Evolutionary conservation across 2,888 invertebrate genomes (phyloP).

Genomic region (Brachycybe producta): DNA sequence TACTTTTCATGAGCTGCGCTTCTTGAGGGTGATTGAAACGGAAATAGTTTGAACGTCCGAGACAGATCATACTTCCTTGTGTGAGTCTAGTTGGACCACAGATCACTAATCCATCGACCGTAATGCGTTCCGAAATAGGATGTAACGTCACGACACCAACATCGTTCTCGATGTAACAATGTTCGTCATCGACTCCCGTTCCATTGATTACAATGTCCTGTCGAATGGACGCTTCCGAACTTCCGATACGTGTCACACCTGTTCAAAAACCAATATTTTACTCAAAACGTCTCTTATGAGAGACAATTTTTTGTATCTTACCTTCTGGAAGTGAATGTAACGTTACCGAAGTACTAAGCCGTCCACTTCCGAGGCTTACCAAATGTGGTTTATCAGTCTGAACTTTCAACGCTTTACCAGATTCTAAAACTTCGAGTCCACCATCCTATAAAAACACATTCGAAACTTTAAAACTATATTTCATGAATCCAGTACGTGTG

Average conservation of each 20-base stretch:
- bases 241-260: constrained; percentile 73
- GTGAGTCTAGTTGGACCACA: constrained; percentile 58
- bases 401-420: constrained; percentile 44
- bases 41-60: constrained; percentile 80
- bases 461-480: too few species aligned
- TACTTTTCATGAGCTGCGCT: constrained; percentile 72
- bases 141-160: constrained; percentile 73
- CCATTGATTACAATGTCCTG: constrained; percentile 75
- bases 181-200: constrained; percentile 68
- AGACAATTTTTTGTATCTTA: constrained; percentile 34
- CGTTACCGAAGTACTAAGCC: constrained; percentile 82
- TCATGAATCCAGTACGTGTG: too few species aligned
- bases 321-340: constrained; percentile 80
- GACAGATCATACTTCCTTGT: constrained; percentile 82
- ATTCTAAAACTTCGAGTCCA: constrained; percentile 24
- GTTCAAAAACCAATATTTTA: constrained; percentile 23
- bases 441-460: constrained; percentile 22
- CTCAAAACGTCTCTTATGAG: background rate
- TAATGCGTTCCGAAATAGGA: constrained; percentile 53
- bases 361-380: constrained; percentile 78
- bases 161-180: constrained; percentile 71
- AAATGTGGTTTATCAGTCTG: constrained; percentile 76
- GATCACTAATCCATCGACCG: constrained; percentile 60
- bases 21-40: constrained; percentile 87
- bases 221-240: constrained; percentile 42